Conservation (phyloP, 2,888 invertebrate genomes). For the Campopleginae sp. region DNA sequence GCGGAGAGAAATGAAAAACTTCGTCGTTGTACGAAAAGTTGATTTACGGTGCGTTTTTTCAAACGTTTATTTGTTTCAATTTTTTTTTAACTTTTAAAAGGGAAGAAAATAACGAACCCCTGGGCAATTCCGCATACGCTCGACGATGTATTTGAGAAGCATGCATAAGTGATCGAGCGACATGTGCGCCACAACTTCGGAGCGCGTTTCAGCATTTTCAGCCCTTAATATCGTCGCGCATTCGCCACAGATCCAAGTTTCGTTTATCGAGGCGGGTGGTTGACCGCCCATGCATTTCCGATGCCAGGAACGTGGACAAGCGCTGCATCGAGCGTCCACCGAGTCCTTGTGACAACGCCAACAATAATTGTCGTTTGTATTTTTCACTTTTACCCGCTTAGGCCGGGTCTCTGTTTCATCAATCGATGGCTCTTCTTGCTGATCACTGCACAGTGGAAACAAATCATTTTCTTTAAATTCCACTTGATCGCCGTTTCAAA, state of each 20-base stretch:
- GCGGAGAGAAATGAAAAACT: conserved; percentile 64
- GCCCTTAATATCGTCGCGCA: conserved; percentile 91
- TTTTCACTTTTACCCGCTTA: conserved; percentile 76
- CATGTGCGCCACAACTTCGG: conserved; percentile 90
- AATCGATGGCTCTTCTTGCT: conserved; percentile 48
- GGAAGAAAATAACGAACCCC: conserved; percentile 87
- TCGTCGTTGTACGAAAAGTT: neutral
- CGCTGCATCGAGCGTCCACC: conserved; percentile 88
- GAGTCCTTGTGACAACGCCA: conserved; percentile 95
- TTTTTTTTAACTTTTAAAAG: neutral
- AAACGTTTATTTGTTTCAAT: neutral
- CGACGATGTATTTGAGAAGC: conserved; percentile 91
- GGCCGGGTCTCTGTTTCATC: conserved; percentile 69
- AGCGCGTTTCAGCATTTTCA: conserved; percentile 89
- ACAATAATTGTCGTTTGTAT: conserved; percentile 87
- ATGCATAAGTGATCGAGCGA: conserved; percentile 91
- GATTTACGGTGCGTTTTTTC: neutral
- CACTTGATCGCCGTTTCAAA: conserved; percentile 10
- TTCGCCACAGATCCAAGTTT: conserved; percentile 95
- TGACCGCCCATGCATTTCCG: conserved; percentile 89
- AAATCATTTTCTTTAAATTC: neutral
- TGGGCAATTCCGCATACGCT: conserved; percentile 91
- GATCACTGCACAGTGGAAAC: conserved; percentile 58
- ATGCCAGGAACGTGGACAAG: conserved; percentile 95
- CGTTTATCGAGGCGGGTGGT: conserved; percentile 83